Evolutionary conservation across 2,113 vertebrate species (phyloP).

Genomic region (Microcebus murinus): DNA sequence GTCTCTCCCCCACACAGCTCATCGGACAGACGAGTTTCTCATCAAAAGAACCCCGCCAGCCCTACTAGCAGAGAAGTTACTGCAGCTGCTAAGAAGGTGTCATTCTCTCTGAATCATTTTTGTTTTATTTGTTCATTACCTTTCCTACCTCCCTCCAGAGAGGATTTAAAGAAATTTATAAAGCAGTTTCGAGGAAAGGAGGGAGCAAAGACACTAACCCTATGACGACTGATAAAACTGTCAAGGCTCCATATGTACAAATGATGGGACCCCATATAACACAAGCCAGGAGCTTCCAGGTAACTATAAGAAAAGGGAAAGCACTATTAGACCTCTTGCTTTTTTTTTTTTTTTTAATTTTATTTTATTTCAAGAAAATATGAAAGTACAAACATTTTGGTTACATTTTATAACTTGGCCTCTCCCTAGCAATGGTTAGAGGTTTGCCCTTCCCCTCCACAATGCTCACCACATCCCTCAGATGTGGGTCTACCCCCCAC

Average conservation of each 20-base stretch:
- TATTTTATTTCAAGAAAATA: too few relatives aligned
- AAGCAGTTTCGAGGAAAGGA: slow-evolving; percentile 1
- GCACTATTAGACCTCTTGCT: background rate
- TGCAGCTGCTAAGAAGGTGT: background rate
- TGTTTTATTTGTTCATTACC: slow-evolving; percentile 30
- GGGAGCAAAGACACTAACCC: background rate
- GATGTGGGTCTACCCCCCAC: too few relatives aligned
- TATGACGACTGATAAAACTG: background rate
- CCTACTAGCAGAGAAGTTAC: background rate
- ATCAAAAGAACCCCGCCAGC: background rate
- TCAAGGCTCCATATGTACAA: background rate
- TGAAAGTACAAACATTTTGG: too few relatives aligned
- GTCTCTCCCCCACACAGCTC: background rate
- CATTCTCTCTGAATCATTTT: background rate
- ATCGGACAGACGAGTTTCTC: background rate
- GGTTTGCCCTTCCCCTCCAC: too few relatives aligned
- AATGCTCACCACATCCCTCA: too few relatives aligned
- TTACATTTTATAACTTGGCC: too few relatives aligned
- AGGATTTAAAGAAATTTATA: background rate
- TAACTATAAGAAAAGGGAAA: background rate
- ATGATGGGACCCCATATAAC: background rate
- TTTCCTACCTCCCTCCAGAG: background rate
- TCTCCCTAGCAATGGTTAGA: too few relatives aligned
- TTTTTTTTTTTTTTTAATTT: background rate
- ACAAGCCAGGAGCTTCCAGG: slow-evolving; percentile 4